These are phyloP conservation scores for Anarsia innoxiella DNA, from an alignment of 2,888 invertebrate species.

Conservation along the genomic window DNA sequence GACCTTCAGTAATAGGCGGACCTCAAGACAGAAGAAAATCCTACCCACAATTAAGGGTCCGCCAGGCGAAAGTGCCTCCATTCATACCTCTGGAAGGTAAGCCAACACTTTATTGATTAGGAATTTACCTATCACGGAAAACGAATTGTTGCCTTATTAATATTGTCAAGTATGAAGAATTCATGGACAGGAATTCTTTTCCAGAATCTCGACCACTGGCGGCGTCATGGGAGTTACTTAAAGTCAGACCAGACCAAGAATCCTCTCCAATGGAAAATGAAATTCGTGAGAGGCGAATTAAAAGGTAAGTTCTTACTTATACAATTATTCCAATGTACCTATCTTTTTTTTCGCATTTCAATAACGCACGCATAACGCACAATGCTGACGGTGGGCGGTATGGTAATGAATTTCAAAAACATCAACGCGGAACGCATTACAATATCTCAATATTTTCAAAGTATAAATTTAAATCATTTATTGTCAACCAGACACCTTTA, in stretches of 20 bases:
- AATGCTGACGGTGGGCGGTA: too few relatives aligned
- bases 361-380: too few relatives aligned
- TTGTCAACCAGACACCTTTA: slow-evolving; percentile 64
- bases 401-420: too few relatives aligned
- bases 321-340: too few relatives aligned
- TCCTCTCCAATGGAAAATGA: slow-evolving; percentile 73
- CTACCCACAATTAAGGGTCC: slow-evolving; percentile 35
- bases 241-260: slow-evolving; percentile 44
- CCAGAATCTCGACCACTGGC: slow-evolving; percentile 47
- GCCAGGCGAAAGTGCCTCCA: slow-evolving; percentile 35
- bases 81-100: slow-evolving; percentile 54
- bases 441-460: too few relatives aligned
- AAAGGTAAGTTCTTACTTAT: slow-evolving; percentile 47
- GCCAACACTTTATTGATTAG: background rate
- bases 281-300: slow-evolving; percentile 67
- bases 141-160: background rate
- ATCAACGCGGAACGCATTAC: too few relatives aligned
- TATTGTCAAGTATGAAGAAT: background rate
- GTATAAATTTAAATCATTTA: too few relatives aligned
- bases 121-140: background rate
- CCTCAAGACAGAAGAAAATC: slow-evolving; percentile 37
- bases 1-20: too few relatives aligned
- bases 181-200: slow-evolving; percentile 11
- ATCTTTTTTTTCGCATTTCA: too few relatives aligned
- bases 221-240: slow-evolving; percentile 59